Conservation (phyloP, 2,797 vertebrate species). For the Ctenosaura bakeri region DNA sequence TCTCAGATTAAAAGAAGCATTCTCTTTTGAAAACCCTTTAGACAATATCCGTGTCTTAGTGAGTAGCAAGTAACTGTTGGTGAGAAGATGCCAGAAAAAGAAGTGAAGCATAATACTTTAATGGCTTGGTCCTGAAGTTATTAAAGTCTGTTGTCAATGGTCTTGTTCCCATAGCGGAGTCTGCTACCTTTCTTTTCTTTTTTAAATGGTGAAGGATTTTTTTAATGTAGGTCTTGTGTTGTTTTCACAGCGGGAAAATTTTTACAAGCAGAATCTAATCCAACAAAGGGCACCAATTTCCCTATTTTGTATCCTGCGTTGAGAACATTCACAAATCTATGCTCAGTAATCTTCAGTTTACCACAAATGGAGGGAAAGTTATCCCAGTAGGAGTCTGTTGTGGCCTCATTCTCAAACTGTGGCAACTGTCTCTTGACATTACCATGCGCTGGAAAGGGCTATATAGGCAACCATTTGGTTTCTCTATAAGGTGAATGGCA, state of each 20-base stretch:
- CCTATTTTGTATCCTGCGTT: conserved; percentile 25
- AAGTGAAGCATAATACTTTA: neutral
- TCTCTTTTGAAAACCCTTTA: neutral
- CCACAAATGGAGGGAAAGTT: accelerated
- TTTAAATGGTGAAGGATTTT: neutral
- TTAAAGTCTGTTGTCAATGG: neutral
- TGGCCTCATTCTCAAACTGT: conserved; percentile 25
- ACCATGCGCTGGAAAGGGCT: no score
- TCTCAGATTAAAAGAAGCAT: neutral
- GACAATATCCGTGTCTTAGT: neutral
- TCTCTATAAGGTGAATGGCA: neutral
- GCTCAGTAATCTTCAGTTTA: conserved; percentile 28
- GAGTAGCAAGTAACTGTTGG: no score
- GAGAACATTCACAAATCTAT: neutral
- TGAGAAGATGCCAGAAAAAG: neutral
- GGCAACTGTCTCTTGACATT: neutral
- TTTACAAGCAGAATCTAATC: neutral
- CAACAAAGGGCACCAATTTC: neutral
- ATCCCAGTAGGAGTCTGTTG: accelerated
- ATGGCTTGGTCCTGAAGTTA: neutral
- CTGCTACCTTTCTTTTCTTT: neutral
- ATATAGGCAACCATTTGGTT: neutral
- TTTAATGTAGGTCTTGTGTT: neutral
- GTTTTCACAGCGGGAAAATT: neutral
- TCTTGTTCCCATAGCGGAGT: neutral